Evolutionary conservation across 2,888 invertebrate species (phyloP), one percentile per base, ranked within the genome.

Genomic region (Chymomyza procnemis): DNA sequence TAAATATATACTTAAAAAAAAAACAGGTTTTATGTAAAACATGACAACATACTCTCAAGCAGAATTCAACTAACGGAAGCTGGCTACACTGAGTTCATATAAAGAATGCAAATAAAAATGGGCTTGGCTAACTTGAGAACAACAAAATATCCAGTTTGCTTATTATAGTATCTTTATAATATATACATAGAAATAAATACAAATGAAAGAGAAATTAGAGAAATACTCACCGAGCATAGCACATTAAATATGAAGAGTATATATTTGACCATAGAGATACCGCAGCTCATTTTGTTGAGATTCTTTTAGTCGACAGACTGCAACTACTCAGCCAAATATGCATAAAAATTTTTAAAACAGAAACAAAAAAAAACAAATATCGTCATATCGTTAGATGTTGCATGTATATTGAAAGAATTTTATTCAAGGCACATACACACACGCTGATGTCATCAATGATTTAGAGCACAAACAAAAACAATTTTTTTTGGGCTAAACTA

Each of bases 191-290:
- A 34, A 9, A 9, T 9, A 34, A 66, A n/a, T 19, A 57, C n/a
- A 61, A 56, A 4, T 41, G 34, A 41, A 41, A 41, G 12, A 9
- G 6, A 41, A 41, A 41, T 41, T 9, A 41, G 9, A 2, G 3
- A 12, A 46, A 59, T 68, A 95, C 95, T 95, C 91, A 95, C 95
- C 93, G 95, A 94, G 87, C 95, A 95, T 71, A 95, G 88, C 84
- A 95, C 91, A 91, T 96, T 96, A 91, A 96, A 95, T 91, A 95
- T 93, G 91, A 96, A 96, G 87, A 96, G 93, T 86, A 96, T 93
- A 92, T 95, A 96, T 93, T 96, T 96, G 90, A 96, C 93, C 92
- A 95, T 94, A 91, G 94, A 94, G 92, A 94, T 94, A 91, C 94
- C 95, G 91, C 94, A 94, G 91, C 93, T 93, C 94, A 94, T 94